Evolutionary conservation across 2,797 vertebrate genomes (phyloP).

Genomic region (Eulemur albifrons): DNA sequence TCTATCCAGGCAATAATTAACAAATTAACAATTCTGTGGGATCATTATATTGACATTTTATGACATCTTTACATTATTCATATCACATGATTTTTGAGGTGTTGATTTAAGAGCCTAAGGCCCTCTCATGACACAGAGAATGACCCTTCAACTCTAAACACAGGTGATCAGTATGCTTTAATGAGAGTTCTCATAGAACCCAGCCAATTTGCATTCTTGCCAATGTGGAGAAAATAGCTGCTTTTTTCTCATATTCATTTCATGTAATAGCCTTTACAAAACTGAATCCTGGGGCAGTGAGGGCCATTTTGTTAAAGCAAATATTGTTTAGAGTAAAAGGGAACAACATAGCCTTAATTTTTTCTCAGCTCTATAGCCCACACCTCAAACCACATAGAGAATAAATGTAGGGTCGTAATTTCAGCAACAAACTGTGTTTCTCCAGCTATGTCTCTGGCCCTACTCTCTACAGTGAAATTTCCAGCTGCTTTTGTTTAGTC

Average conservation of each 20-base stretch:
- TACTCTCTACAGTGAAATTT: background rate
- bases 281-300: background rate
- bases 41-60: conserved; percentile 75
- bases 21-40: conserved; percentile 72
- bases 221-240: conserved; percentile 10
- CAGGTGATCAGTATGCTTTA: conserved; percentile 74
- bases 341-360: background rate
- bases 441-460: background rate
- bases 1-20: conserved; percentile 74
- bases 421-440: background rate
- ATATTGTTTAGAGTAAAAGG: background rate
- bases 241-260: background rate
- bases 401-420: background rate
- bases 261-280: background rate
- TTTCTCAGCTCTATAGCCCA: background rate
- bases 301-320: background rate
- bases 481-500: background rate
- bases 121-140: conserved; percentile 67
- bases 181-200: conserved; percentile 73
- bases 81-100: conserved; percentile 75
- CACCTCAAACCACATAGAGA: background rate
- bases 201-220: conserved; percentile 67
- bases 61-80: conserved; percentile 74
- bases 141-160: conserved; percentile 72
- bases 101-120: conserved; percentile 75